Evolutionary conservation across 2,797 vertebrate genomes (phyloP).

Genomic region (Sebastes oblongus): DNA sequence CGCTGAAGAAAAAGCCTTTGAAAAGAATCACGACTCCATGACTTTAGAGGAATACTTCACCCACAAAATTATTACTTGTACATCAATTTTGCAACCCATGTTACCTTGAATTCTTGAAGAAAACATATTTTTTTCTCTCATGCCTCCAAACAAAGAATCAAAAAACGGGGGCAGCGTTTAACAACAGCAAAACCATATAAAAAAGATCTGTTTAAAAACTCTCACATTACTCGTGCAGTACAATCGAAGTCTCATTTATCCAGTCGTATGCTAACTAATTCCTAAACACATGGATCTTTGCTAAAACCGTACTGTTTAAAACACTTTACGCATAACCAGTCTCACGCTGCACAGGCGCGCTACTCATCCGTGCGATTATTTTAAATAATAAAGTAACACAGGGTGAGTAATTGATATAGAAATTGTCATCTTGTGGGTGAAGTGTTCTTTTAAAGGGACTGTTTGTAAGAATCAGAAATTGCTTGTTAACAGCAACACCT

Average conservation of each 20-base stretch:
- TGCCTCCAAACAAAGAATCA: background rate
- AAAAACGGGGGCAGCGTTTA: background rate
- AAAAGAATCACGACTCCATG: background rate
- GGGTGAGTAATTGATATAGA: background rate
- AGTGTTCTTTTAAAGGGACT: background rate
- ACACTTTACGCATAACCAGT: too few species aligned
- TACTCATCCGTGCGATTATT: background rate
- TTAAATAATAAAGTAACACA: background rate
- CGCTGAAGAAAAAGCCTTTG: slow-evolving; percentile 9
- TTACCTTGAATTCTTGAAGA: background rate
- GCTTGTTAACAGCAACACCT: too few species aligned
- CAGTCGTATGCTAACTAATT: too few species aligned
- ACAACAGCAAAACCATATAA: background rate
- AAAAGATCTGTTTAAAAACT: background rate
- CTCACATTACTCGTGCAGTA: background rate
- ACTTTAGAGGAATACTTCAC: background rate
- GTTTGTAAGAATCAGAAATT: too few species aligned
- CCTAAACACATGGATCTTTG: too few species aligned
- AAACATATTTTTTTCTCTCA: background rate
- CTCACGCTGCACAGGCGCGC: too few species aligned
- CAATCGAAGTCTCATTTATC: too few species aligned
- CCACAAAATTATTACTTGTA: background rate
- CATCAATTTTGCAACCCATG: background rate
- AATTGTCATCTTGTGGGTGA: too few species aligned
- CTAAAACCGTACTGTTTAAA: too few species aligned